Conservation (phyloP, 1,140 invertebrate species). For the Drosophila malerkotliana region DNA sequence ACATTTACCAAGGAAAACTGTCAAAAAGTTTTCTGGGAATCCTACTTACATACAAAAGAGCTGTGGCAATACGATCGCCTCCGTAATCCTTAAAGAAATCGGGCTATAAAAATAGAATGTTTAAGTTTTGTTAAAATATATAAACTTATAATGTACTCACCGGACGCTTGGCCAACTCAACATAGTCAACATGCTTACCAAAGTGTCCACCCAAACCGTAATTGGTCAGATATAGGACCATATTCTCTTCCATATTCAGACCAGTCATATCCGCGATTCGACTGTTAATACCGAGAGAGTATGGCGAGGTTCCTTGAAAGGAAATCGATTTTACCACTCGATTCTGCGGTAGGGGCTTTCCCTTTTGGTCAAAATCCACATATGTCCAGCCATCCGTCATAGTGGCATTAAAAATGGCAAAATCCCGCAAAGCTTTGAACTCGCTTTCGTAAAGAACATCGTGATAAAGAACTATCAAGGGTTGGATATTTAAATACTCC, state of each 20-base stretch:
- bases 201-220: conserved; percentile 48
- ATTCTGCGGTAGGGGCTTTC: conserved; percentile 82
- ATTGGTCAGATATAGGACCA: conserved; percentile 26
- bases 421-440: conserved; percentile 11
- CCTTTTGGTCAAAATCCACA: conserved; percentile 86
- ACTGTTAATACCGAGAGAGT: conserved; percentile 5
- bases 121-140: too few relatives aligned
- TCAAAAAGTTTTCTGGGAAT: background rate
- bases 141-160: conserved; percentile 5
- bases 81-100: conserved; percentile 10
- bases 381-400: conserved; percentile 33
- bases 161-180: conserved; percentile 13
- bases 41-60: conserved; percentile 39
- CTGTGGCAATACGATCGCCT: conserved; percentile 34
- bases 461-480: conserved; percentile 36
- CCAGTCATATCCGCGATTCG: conserved; percentile 33
- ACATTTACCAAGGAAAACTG: background rate
- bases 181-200: conserved; percentile 26
- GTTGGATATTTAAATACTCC: conserved; percentile 31
- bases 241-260: conserved; percentile 11
- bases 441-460: conserved; percentile 45
- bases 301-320: conserved; percentile 1
- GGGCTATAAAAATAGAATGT: background rate
- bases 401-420: conserved; percentile 16
- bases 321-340: conserved; percentile 13